Evolutionary conservation across 2,888 invertebrate genomes (phyloP), one percentile per base, ranked within the genome.

Genomic region (Eristalinus aeneus): DNA sequence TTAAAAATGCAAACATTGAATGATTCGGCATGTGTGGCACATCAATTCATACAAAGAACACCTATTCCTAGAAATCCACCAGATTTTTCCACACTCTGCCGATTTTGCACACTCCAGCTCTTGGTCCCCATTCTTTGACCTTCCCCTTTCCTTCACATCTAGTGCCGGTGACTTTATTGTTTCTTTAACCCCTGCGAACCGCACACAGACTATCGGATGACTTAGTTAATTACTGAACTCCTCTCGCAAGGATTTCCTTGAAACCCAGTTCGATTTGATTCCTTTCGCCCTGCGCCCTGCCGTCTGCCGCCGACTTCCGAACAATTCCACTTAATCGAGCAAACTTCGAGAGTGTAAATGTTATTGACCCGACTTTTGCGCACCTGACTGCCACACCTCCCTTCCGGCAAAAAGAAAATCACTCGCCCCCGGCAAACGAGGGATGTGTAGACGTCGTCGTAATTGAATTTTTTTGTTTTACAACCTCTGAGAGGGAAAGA

Each of bases 391-490:
- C 16, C 46, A 2, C 8, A n/a, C 46, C 16, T 1, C 16, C 8
- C 46, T n/a, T 6, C 46, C 16, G 8, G 11, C 4, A 12, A 12
- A 11, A 1, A 12, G 39, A 4, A n/a, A 12, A 1, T 16, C 46
- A 16, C 46, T 46, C 16, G 46, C 16, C 1, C 46, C 46, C 46
- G n/a, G 46, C 46, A 46, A n/a, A 46, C n/a, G 8, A 5, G 12
- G 5, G 5, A 8, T n/a, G 16, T 20, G 31, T 36, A 10, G 12
- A 60, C 12, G 27, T 27, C 27, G 2, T 22, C 12, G 16, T 34
- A 67, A 68, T 22, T 36, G 56, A 11, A 11, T 68, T 68, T 56
- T 22, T 68, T 68, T 68, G 34, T 68, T 56, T 53, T 22, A 56
- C 34, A 20, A 16, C 23, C 63, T 60, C n/a, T 2, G n/a, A n/a